Conservation (phyloP, 2,888 invertebrate species). For the Pammene aurita region DNA sequence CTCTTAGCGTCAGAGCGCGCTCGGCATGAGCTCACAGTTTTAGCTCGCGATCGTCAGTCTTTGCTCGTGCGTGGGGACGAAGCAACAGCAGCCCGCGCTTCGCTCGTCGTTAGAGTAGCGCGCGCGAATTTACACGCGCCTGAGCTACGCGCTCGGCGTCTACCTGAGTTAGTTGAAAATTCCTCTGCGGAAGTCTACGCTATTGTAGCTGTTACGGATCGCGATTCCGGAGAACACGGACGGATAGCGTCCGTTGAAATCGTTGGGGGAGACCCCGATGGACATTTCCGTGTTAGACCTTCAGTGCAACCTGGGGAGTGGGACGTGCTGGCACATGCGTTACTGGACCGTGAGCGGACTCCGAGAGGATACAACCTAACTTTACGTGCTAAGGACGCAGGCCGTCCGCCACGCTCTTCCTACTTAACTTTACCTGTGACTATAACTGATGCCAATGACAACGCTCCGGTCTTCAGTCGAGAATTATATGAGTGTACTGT, state of each 20-base stretch:
- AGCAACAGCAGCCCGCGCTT: constrained; percentile 90
- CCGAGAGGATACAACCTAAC: constrained; percentile 94
- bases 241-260: constrained; percentile 92
- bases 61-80: constrained; percentile 72
- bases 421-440: constrained; percentile 92
- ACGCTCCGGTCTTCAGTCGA: constrained; percentile 93
- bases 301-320: constrained; percentile 87
- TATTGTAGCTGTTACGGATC: constrained; percentile 92
- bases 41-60: constrained; percentile 93
- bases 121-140: constrained; percentile 94
- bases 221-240: constrained; percentile 93
- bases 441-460: constrained; percentile 91
- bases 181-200: constrained; percentile 94
- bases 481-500: constrained; percentile 94
- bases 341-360: constrained; percentile 90
- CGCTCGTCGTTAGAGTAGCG: constrained; percentile 89
- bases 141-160: constrained; percentile 89
- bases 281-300: constrained; percentile 90
- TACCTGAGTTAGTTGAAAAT: constrained; percentile 91
- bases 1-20: constrained; percentile 88
- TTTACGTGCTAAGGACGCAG: constrained; percentile 92
- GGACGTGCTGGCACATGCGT: constrained; percentile 90
- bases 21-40: constrained; percentile 89
- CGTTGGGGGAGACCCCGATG: constrained; percentile 94
- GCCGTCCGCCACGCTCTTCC: constrained; percentile 89